Evolutionary conservation across 2,888 invertebrate genomes (phyloP).

Genomic region (Nephrotoma flavescens): DNA sequence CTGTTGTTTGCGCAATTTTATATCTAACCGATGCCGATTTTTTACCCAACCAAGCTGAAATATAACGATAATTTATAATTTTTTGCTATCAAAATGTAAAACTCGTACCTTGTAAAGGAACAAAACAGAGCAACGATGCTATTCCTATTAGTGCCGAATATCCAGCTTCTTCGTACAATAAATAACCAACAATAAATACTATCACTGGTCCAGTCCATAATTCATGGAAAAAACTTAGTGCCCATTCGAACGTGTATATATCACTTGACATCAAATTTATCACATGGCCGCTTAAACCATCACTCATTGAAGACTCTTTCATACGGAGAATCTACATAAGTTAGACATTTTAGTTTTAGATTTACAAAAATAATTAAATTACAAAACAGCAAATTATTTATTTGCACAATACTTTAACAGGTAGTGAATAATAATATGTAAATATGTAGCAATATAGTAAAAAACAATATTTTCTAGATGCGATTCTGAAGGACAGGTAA

Average conservation of each 20-base stretch:
- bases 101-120: constrained; percentile 43
- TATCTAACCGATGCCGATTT: constrained; percentile 28
- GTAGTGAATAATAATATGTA: too few species aligned
- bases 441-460: too few species aligned
- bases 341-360: not conserved
- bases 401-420: too few species aligned
- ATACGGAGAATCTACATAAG: constrained; percentile 7
- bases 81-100: not conserved
- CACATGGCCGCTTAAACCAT: constrained; percentile 26
- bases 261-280: constrained; percentile 73
- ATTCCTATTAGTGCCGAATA: constrained; percentile 43
- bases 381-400: too few species aligned
- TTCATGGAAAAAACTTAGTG: constrained; percentile 65
- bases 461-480: too few species aligned
- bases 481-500: too few species aligned
- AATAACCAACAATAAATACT: constrained; percentile 55
- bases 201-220: constrained; percentile 72
- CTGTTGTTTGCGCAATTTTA: constrained; percentile 52
- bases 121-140: constrained; percentile 40
- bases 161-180: constrained; percentile 49
- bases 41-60: constrained; percentile 4
- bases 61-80: not conserved
- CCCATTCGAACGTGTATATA: constrained; percentile 72
- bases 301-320: constrained; percentile 6
- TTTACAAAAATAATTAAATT: not conserved